Percentiles rank a stretch among this genome's conserved stretches.
These are phyloP conservation scores for Orchesella cincta DNA, from an alignment of 1,140 invertebrate species.

Conservation along the genomic window DNA sequence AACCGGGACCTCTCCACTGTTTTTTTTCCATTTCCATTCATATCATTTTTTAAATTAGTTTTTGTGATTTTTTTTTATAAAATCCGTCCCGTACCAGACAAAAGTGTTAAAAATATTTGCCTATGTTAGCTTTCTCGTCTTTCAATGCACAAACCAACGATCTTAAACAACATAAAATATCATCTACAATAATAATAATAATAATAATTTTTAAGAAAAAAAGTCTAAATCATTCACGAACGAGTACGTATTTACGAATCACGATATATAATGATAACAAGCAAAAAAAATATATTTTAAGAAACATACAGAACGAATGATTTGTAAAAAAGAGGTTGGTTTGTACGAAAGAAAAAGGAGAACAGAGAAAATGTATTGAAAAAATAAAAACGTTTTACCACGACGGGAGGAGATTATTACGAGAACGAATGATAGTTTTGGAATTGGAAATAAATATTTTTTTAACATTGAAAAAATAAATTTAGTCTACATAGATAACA, in stretches of 20 bases:
- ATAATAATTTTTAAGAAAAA: background rate
- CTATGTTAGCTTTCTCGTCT: background rate
- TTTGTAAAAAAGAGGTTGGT: slow-evolving; percentile 4
- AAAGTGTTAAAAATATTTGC: slow-evolving; percentile 1
- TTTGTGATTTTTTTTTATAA: background rate
- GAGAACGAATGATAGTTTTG: no score
- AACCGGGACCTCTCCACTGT: no score
- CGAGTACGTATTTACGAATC: background rate
- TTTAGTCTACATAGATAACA: background rate
- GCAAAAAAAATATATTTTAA: background rate
- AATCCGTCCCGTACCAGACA: slow-evolving; percentile 24
- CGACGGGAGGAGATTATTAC: background rate
- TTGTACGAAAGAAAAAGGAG: slow-evolving; percentile 16
- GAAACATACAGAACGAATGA: background rate
- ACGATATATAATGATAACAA: background rate
- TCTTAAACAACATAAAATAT: background rate
- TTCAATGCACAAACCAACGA: slow-evolving; percentile 18
- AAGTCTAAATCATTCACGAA: background rate
- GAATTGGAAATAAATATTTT: no score
- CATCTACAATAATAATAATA: background rate
- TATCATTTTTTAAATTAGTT: no score
- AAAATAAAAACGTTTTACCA: background rate
- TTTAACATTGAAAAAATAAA: no score
- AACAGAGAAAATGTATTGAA: background rate
- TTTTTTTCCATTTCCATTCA: no score